Base-by-base conservation (phyloP, 2,888 invertebrate species). In the Autographa pulchrina region DNA sequence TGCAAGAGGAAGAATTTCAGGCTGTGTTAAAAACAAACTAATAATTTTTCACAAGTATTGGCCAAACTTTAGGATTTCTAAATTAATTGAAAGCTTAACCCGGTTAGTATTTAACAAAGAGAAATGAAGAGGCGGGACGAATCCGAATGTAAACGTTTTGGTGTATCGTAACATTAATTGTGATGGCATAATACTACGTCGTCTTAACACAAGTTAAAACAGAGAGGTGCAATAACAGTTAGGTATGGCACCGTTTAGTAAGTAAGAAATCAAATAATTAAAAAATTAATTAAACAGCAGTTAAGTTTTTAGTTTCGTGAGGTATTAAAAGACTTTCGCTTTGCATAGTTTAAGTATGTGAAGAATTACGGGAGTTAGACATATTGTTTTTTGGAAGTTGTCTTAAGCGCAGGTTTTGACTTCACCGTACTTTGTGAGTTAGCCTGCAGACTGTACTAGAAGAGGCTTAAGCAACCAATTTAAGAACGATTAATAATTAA, bases 141-240 rank as follows among this genome's bases (percentile, higher is more conserved):
- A 56, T 56, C 54, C 3, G 14, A 56, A 25, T 25, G 13, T 56
- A 48, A 48, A 48, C 48, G 48, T 54, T 18, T 54, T 18, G 54
- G 54, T 20, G 20, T 54, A 20, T 56, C 54, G 54, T 56, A 56
- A 25, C 54, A 25, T 56, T 25, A 56, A 25, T 56, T 56, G 25
- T 56, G 25, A 56, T 56, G 54, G 54, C 20, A 56, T 56, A 56
- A 56, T 11, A 25, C 20, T 3, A 25, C 20, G 20, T 56, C 3
- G 54, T 20, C 16, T 25, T 13, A 56, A 56, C 54, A 56, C 54
- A 56, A 25, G 9, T 25, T 56, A 13, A 20, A 11, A 9, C 20
- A 56, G 20, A 56, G 6, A 56, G 54, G 25, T 56, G 54, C 5
- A 13, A 25, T 56, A 20, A 20, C 54, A 25, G 14, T 25, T 56